Evolutionary conservation across 2,888 invertebrate species (phyloP).

Genomic region (Tachina grossa): DNA sequence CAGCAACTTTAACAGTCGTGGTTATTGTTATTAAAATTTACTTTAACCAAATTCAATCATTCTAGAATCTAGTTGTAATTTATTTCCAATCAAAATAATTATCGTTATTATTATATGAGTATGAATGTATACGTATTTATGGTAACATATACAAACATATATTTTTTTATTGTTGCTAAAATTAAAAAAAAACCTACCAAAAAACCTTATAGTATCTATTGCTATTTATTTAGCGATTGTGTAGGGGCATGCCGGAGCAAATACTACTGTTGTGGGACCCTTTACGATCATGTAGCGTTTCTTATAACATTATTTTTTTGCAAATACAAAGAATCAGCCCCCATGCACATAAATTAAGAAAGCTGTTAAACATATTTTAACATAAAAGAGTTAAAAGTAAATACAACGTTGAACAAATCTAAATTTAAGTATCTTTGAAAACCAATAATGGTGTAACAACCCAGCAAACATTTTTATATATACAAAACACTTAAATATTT

Average conservation of each 20-base stretch:
- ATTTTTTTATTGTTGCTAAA: background rate
- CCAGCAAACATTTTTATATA: conserved; percentile 24
- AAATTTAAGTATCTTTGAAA: background rate
- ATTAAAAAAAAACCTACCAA: background rate
- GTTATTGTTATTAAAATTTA: conserved; percentile 30
- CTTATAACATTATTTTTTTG: conserved; percentile 28
- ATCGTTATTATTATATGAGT: background rate
- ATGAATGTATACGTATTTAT: background rate
- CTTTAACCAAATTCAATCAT: conserved; percentile 2
- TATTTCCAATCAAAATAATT: conserved; percentile 36
- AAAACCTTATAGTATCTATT: conserved; percentile 26
- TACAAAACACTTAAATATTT: background rate
- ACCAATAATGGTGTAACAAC: conserved; percentile 22
- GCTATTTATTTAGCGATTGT: conserved; percentile 28
- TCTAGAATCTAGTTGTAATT: conserved; percentile 10
- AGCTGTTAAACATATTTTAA: conserved; percentile 69
- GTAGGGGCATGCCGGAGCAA: background rate
- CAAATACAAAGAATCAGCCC: conserved; percentile 58
- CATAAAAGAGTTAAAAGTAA: conserved; percentile 41
- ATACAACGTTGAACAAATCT: conserved; percentile 17
- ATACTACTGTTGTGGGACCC: conserved; percentile 2
- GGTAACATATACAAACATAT: too few species aligned
- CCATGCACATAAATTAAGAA: conserved; percentile 68
- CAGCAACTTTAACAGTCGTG: background rate
- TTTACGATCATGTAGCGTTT: background rate